phyloP scores from a whole-genome alignment of 2,888 invertebrate genomes.

The Agrochola lychnidis region DNA sequence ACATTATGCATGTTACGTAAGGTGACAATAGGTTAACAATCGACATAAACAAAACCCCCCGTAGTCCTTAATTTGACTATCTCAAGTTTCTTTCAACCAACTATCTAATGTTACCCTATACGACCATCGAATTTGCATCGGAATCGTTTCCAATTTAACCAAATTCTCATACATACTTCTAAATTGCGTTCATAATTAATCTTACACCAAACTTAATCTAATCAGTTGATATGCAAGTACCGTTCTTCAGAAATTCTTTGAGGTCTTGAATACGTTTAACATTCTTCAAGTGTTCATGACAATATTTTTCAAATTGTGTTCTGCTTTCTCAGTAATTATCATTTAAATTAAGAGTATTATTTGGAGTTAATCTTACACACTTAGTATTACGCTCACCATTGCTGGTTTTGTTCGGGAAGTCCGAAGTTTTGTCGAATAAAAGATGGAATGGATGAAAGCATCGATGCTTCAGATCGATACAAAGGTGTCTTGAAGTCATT shows the following conservation, averaged over 20 bases:
- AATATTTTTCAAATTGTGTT: constrained; percentile 54
- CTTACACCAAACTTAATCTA: constrained; percentile 51
- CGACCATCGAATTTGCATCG: constrained; percentile 52
- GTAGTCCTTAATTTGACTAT: constrained; percentile 41
- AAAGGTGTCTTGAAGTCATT: constrained; percentile 69
- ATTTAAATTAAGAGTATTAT: constrained; percentile 63
- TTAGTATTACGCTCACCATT: constrained; percentile 27
- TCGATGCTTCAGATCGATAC: constrained; percentile 61
- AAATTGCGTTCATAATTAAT: constrained; percentile 56
- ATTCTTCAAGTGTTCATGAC: constrained; percentile 35
- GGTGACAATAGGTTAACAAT: constrained; percentile 52
- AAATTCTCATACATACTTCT: constrained; percentile 32
- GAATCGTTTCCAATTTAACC: constrained; percentile 55
- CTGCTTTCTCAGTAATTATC: constrained; percentile 61
- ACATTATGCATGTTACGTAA: constrained; percentile 23
- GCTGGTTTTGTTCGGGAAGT: constrained; percentile 4
- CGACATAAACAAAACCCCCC: constrained; percentile 46
- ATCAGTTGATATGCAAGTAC: constrained; percentile 36
- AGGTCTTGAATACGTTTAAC: constrained; percentile 42
- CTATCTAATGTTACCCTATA: constrained; percentile 34
- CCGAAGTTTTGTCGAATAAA: neutral
- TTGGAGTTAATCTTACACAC: constrained; percentile 29
- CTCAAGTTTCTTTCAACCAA: constrained; percentile 33
- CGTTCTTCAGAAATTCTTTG: constrained; percentile 11
- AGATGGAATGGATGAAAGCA: constrained; percentile 28